Percentiles rank a stretch among this genome's conserved stretches.
These are phyloP conservation scores for roundworm (Caenorhabditis elegans) DNA, from an alignment of 1,140 invertebrate species.

Conservation along the genomic window DNA sequence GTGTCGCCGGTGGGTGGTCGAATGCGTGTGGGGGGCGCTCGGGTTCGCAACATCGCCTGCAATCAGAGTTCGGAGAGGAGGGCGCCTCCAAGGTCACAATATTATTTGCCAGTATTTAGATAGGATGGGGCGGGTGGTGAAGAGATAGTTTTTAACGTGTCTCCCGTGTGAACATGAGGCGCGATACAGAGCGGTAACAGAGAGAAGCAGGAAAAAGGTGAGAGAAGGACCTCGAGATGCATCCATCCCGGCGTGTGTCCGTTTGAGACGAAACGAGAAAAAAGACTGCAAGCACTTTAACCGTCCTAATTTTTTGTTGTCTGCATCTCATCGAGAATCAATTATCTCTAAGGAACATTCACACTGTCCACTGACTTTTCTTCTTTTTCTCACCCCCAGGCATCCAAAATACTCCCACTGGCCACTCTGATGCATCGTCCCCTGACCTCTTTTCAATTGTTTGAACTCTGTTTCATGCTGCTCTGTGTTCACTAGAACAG, in stretches of 20 bases:
- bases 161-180: neutral
- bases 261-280: neutral
- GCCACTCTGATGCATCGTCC: too few species aligned
- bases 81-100: slow-evolving; percentile 11
- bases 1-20: neutral
- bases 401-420: neutral
- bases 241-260: neutral
- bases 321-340: neutral
- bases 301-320: neutral
- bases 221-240: neutral
- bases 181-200: neutral
- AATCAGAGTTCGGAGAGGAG: slow-evolving; percentile 29
- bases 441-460: neutral
- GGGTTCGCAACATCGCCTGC: slow-evolving; percentile 14
- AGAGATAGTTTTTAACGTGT: slow-evolving; percentile 14
- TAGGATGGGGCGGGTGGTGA: neutral
- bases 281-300: slow-evolving; percentile 18
- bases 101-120: slow-evolving; percentile 4
- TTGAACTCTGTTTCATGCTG: neutral
- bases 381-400: neutral
- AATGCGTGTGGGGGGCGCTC: neutral
- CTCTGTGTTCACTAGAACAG: neutral
- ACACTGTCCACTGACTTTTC: neutral
- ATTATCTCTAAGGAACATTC: neutral
- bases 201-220: neutral